Evolutionary conservation across 2,888 invertebrate genomes (phyloP).

Genomic region (Tenodera sinensis): DNA sequence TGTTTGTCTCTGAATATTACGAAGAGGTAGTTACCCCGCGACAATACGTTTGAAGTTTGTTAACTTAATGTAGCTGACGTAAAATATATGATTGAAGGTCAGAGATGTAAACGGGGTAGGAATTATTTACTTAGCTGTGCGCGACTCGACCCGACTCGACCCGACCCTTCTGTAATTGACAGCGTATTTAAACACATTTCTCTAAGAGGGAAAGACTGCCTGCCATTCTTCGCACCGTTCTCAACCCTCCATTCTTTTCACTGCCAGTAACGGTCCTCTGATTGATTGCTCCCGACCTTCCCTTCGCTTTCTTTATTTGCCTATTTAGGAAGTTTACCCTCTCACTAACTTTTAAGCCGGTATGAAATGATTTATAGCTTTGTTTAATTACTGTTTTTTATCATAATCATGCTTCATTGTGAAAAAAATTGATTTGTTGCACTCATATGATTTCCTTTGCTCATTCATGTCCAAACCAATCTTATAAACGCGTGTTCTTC

Average conservation of each 20-base stretch:
- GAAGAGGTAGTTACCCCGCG: too few species aligned
- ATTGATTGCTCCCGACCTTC: neutral
- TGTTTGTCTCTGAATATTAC: too few species aligned
- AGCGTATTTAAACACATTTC: constrained; percentile 14
- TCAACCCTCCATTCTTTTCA: neutral
- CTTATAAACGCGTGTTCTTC: too few species aligned
- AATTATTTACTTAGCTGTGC: neutral
- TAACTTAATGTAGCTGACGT: neutral
- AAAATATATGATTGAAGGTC: neutral
- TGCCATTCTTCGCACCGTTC: neutral
- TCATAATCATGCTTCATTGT: too few species aligned
- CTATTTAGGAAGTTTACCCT: neutral
- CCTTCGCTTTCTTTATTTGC: neutral
- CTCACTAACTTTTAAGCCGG: too few species aligned
- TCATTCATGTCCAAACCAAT: too few species aligned
- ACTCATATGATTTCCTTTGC: too few species aligned
- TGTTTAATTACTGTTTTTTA: too few species aligned
- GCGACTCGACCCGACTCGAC: too few species aligned
- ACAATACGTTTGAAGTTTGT: neutral
- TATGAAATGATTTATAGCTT: too few species aligned
- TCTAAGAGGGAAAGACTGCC: neutral
- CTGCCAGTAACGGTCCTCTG: neutral
- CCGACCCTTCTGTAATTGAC: constrained; percentile 18
- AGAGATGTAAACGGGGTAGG: neutral
- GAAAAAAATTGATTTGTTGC: too few species aligned